These are phyloP conservation scores for Disparrhopalites patrizii DNA, from an alignment of 2,888 invertebrate species.

Conservation along the genomic window DNA sequence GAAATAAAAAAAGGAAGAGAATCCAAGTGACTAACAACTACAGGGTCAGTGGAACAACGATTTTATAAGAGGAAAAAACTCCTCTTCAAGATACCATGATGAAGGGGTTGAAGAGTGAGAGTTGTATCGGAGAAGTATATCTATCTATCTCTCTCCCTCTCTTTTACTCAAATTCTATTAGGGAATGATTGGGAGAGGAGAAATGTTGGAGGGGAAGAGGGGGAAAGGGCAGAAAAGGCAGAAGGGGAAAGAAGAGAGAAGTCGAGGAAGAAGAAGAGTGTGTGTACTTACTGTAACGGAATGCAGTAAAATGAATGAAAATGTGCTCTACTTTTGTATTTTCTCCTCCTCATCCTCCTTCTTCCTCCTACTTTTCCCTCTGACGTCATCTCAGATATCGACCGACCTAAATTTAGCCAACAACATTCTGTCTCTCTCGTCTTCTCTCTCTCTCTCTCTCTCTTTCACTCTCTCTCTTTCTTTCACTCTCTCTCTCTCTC, in stretches of 20 bases:
- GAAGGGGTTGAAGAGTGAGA: too few relatives aligned
- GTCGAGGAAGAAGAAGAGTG: neutral
- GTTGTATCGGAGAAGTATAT: too few relatives aligned
- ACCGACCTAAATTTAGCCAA: conserved; percentile 33
- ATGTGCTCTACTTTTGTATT: conserved; percentile 24
- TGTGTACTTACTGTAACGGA: conserved; percentile 7
- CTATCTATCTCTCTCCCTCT: too few relatives aligned
- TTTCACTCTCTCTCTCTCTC: neutral
- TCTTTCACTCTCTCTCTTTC: neutral
- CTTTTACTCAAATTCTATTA: too few relatives aligned
- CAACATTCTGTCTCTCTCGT: conserved; percentile 19
- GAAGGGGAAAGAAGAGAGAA: neutral
- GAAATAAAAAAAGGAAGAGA: too few relatives aligned
- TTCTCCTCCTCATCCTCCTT: conserved; percentile 26
- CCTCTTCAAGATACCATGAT: too few relatives aligned
- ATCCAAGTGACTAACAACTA: too few relatives aligned
- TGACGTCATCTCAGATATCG: conserved; percentile 30
- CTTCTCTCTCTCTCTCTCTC: conserved; percentile 4
- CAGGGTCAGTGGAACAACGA: too few relatives aligned
- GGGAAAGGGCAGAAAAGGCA: neutral
- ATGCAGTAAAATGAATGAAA: conserved; percentile 15
- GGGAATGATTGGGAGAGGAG: too few relatives aligned
- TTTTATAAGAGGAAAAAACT: too few relatives aligned
- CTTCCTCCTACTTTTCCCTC: conserved; percentile 29
- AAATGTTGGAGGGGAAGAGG: neutral